Percentiles rank a stretch among this genome's conserved stretches.
Evolutionary conservation across 2,888 invertebrate species (phyloP).

Genomic region (Torymus auratus): DNA sequence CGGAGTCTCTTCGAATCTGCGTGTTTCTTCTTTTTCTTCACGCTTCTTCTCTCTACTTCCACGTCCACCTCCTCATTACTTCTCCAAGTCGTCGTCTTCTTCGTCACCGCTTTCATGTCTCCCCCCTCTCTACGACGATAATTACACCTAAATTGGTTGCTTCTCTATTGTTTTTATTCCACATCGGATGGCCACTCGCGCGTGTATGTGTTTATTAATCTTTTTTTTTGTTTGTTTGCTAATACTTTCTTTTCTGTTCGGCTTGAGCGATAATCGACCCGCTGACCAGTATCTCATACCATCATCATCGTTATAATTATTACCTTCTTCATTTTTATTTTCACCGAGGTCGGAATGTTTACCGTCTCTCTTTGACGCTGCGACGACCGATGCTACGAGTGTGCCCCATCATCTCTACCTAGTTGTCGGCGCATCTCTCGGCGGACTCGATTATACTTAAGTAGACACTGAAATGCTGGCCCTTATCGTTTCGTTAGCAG

Average conservation of each 20-base stretch:
- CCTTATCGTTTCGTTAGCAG: conserved; percentile 63
- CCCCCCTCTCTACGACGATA: not conserved
- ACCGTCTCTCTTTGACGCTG: no score
- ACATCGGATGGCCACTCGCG: no score
- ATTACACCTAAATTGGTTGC: not conserved
- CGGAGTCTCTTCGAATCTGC: conserved; percentile 45
- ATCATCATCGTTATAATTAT: no score
- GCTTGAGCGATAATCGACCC: conserved; percentile 38
- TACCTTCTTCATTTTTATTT: no score
- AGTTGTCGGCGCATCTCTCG: not conserved
- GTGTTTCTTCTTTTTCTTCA: not conserved
- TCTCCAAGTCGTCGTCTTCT: conserved; percentile 10
- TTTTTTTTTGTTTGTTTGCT: conserved; percentile 20
- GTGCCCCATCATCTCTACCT: not conserved
- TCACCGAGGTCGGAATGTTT: no score
- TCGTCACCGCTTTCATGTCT: not conserved
- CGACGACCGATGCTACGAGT: no score
- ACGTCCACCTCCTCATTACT: not conserved
- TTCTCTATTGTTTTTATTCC: conserved; percentile 7
- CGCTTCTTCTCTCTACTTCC: not conserved
- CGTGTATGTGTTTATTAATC: not conserved
- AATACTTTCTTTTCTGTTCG: conserved; percentile 42
- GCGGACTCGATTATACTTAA: conserved; percentile 39
- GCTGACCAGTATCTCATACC: not conserved
- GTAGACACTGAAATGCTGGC: conserved; percentile 55